Conservation (phyloP, 2,797 vertebrate genomes). For the Lagocephalus sceleratus region DNA sequence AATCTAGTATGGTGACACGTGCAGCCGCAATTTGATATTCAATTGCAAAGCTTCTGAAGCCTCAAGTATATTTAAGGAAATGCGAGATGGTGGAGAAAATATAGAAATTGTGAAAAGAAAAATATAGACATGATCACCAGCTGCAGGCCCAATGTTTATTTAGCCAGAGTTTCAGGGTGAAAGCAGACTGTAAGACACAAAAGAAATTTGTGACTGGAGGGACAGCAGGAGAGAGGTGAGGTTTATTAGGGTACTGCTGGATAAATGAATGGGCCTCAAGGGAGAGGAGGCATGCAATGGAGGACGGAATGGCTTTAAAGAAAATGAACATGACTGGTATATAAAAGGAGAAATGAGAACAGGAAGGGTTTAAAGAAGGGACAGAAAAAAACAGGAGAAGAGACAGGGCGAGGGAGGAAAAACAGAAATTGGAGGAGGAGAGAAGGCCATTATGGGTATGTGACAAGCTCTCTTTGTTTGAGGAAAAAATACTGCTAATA, state of each 20-base stretch:
- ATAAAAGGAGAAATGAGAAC: constrained; percentile 3
- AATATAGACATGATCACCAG: constrained; percentile 64
- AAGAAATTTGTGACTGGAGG: constrained; percentile 43
- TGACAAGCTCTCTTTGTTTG: constrained; percentile 65
- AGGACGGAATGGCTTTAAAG: constrained; percentile 7
- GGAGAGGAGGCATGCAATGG: constrained; percentile 23
- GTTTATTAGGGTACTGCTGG: constrained; percentile 18
- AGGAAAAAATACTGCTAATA: constrained; percentile 51
- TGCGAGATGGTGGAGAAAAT: constrained; percentile 1
- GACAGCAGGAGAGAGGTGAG: constrained; percentile 16
- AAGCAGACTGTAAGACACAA: constrained; percentile 29
- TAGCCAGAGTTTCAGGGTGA: constrained; percentile 38
- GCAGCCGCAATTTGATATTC: not conserved
- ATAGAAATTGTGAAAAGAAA: constrained; percentile 39
- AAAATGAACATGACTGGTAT: constrained; percentile 37
- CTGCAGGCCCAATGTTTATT: constrained; percentile 62
- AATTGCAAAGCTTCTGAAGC: not conserved
- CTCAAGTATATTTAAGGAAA: not conserved
- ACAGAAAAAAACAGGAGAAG: constrained; percentile 45
- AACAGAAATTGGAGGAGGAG: constrained; percentile 17
- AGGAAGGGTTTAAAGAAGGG: constrained; percentile 17
- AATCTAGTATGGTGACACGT: not conserved
- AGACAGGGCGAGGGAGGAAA: constrained; percentile 20
- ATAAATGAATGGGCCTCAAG: constrained; percentile 51
- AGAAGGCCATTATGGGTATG: constrained; percentile 28